Conservation (phyloP, 2,113 vertebrate genomes). For the Carassius auratus region DNA sequence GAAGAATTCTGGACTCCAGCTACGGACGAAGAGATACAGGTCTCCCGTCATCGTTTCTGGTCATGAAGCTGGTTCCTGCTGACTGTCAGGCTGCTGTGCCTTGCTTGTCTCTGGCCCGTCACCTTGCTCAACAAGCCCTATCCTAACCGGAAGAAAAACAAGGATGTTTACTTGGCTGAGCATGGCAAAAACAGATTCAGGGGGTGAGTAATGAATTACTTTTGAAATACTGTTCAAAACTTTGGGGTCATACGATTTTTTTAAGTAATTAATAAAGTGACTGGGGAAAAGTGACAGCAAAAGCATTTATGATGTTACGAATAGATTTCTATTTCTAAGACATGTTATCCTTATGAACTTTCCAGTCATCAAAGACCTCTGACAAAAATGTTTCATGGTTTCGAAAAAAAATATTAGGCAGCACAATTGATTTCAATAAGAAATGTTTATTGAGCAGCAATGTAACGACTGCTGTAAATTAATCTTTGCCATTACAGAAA, state of each 20-base stretch:
- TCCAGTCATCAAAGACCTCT: background rate
- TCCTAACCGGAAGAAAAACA: slow-evolving; percentile 52
- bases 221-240: background rate
- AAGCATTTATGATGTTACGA: background rate
- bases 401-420: background rate
- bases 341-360: background rate
- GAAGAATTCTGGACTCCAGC: background rate
- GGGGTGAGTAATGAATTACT: slow-evolving; percentile 46
- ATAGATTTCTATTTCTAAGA: background rate
- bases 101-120: slow-evolving; percentile 56
- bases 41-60: background rate
- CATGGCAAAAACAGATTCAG: slow-evolving; percentile 50
- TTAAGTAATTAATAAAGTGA: too few species aligned
- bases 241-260: background rate
- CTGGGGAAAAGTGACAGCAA: background rate
- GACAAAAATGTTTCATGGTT: background rate
- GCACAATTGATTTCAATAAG: background rate
- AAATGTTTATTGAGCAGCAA: too few species aligned
- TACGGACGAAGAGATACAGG: background rate
- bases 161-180: slow-evolving; percentile 58
- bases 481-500: too few species aligned
- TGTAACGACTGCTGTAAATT: too few species aligned
- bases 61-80: slow-evolving; percentile 53
- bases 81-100: slow-evolving; percentile 51
- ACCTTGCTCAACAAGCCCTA: slow-evolving; percentile 40